Evolutionary conservation across 2,797 vertebrate species (phyloP).

Genomic region (Dromococcyx pavoninus): DNA sequence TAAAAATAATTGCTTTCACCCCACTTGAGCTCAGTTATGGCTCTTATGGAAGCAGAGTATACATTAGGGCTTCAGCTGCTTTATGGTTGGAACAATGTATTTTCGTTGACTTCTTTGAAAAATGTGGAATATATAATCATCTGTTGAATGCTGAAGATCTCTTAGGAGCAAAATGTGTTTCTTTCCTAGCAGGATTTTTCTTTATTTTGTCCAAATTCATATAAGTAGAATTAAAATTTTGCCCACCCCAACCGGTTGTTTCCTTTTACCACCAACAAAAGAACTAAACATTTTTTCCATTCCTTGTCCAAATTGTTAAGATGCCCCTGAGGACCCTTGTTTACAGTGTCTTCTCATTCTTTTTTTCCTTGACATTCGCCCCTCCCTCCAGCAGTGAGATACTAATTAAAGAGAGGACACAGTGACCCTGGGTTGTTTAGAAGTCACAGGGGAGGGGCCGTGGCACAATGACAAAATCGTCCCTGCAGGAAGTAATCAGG

Average conservation of each 20-base stretch:
- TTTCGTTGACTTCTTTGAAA: not conserved
- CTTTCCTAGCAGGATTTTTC: not conserved
- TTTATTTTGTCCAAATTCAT: not conserved
- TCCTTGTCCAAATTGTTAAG: slow-evolving; percentile 67
- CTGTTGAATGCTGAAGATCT: not conserved
- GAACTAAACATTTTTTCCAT: slow-evolving; percentile 67
- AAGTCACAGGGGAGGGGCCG: slow-evolving; percentile 68
- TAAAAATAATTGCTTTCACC: not conserved
- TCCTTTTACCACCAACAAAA: not conserved
- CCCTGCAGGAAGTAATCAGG: slow-evolving; percentile 67
- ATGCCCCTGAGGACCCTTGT: slow-evolving; percentile 71
- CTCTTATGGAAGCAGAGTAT: not conserved
- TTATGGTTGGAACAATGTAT: not conserved
- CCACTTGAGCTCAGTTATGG: not conserved
- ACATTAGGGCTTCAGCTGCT: not conserved
- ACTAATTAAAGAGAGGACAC: slow-evolving; percentile 78
- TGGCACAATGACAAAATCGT: slow-evolving; percentile 64
- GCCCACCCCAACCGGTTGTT: not conserved
- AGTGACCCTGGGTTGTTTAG: slow-evolving; percentile 74
- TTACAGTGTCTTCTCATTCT: slow-evolving; percentile 73
- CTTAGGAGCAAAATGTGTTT: not conserved
- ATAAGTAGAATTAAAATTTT: slow-evolving; percentile 2
- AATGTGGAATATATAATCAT: not conserved
- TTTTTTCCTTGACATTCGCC: slow-evolving; percentile 67
- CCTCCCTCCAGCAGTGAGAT: slow-evolving; percentile 74